Conservation (phyloP, 2,797 vertebrate species). For the Tolypeutes matacus region DNA sequence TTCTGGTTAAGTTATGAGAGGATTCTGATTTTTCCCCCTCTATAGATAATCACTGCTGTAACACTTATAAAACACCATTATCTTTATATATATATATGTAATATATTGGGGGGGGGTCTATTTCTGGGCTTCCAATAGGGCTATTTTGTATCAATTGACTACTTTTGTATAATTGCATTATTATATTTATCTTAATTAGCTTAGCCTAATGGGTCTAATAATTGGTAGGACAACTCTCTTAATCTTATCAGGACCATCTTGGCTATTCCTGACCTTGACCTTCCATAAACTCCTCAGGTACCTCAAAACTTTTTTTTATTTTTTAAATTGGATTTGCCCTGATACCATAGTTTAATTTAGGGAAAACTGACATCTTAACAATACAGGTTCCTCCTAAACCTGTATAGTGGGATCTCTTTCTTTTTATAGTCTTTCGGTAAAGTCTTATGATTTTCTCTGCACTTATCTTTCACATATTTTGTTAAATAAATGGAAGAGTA, state of each 20-base stretch:
- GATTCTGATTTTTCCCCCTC: not conserved
- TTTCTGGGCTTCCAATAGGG: slow-evolving; percentile 34
- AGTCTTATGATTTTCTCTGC: slow-evolving; percentile 45
- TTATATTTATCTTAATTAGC: slow-evolving; percentile 41
- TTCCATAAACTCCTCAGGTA: slow-evolving; percentile 60
- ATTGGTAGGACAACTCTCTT: not conserved
- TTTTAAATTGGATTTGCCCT: slow-evolving; percentile 68
- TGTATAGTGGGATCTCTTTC: not conserved
- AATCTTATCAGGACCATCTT: slow-evolving; percentile 36
- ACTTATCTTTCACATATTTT: slow-evolving; percentile 28
- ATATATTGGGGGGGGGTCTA: not conserved
- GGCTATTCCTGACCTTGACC: slow-evolving; percentile 60
- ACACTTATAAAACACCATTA: not conserved
- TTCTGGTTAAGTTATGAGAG: not conserved
- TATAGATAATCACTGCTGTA: not conserved
- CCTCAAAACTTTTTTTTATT: slow-evolving; percentile 44
- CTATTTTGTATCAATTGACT: slow-evolving; percentile 9
- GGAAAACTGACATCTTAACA: slow-evolving; percentile 66
- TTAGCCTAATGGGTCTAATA: slow-evolving; percentile 8
- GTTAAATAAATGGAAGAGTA: not conserved
- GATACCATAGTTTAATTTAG: slow-evolving; percentile 66
- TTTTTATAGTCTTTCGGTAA: slow-evolving; percentile 48
- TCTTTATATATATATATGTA: not conserved
- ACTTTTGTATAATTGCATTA: slow-evolving; percentile 26
- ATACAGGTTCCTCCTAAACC: slow-evolving; percentile 44